Evolutionary conservation across 2,888 invertebrate genomes (phyloP), one percentile per base, ranked within the genome.

Genomic region (Polyploca ridens): DNA sequence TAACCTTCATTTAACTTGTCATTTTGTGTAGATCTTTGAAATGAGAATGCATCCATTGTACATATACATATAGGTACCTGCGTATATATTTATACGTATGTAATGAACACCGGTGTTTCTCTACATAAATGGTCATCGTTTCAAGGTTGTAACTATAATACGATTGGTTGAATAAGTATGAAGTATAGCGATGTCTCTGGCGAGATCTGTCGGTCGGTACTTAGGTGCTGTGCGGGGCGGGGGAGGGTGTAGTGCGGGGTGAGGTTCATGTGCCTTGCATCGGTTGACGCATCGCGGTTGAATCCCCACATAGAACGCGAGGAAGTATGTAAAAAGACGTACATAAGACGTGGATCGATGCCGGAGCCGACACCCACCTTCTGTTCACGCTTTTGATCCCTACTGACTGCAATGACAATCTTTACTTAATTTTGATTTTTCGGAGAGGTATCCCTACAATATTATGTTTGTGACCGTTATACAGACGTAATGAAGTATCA

Each of bases 261-360:
- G 88, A 82, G 84, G 83, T 88, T 88, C 88, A 89, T 89, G 86
- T 92, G 82, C 82, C 84, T 84, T 84, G 91, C 91, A 92, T 88
- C 84, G 82, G 89, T 91, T 92, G 91, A 92, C 91, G 92, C 93
- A 92, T 92, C 90, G 90, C 90, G 85, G 89, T 90, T 90, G 89
- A 90, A 90, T 90, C 90, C 89, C 91, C 87, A 92, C 90, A 91
- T 91, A 91, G 84, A 83, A 84, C 84, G 87, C 85, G 89, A 89
- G 89, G 88, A 89, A 87, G 84, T 90, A 91, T 91, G 90, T 91
- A 91, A 82, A 90, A 90, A 79, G 84, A 79, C 72, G 85, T 88
- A 93, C 80, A 91, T 92, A 92, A 90, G 89, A 87, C 88, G 82
- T 83, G 90, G 92, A 92, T 93, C 93, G 90, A 93, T 93, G 89